phyloP scores from a whole-genome alignment of 1,140 invertebrate species.

The Achroia grisella region DNA sequence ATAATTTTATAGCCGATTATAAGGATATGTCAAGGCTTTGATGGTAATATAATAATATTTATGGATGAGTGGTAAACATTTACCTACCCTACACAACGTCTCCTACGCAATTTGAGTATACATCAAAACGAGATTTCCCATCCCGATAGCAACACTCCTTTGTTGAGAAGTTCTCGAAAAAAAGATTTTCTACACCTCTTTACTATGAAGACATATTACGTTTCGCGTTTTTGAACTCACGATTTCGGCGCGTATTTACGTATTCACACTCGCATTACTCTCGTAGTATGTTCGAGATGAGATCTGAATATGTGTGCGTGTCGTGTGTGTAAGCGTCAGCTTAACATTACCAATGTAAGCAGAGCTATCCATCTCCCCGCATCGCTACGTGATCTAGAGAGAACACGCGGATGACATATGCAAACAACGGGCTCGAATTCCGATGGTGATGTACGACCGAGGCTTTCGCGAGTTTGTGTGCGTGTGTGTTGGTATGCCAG shows the following conservation, averaged over 20 bases:
- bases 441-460: conserved; percentile 56
- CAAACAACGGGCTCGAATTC: conserved; percentile 45
- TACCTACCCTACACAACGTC: conserved; percentile 10
- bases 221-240: conserved; percentile 70
- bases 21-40: not conserved
- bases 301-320: conserved; percentile 49
- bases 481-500: conserved; percentile 67
- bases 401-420: conserved; percentile 43
- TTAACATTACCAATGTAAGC: conserved; percentile 48
- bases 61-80: conserved; percentile 5
- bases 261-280: conserved; percentile 70
- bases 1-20: not conserved
- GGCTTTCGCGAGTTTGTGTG: conserved; percentile 49
- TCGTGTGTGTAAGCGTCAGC: conserved; percentile 45
- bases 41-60: conserved; percentile 1
- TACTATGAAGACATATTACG: conserved; percentile 71
- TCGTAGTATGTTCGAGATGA: conserved; percentile 60
- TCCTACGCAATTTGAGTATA: conserved; percentile 35
- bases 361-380: conserved; percentile 30
- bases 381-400: conserved; percentile 42
- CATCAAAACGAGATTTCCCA: conserved; percentile 54
- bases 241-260: conserved; percentile 67
- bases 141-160: conserved; percentile 48
- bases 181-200: conserved; percentile 54
- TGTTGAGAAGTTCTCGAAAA: conserved; percentile 50